Conservation (phyloP, 1,140 invertebrate genomes). For the Babylonia areolata region DNA sequence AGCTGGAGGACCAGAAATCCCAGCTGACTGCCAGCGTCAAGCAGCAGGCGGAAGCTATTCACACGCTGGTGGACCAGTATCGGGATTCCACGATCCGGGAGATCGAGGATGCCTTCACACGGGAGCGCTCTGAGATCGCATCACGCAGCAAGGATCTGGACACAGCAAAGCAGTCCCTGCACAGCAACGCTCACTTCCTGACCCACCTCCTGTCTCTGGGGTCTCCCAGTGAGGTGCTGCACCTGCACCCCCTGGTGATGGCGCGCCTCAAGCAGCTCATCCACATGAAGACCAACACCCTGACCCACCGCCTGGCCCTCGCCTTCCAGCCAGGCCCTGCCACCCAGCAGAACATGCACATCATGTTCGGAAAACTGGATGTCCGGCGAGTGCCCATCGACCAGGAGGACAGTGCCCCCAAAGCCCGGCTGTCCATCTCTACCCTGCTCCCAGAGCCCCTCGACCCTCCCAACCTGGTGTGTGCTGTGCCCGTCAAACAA, state of each 20-base stretch:
- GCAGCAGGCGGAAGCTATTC: slow-evolving; percentile 61
- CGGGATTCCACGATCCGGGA: slow-evolving; percentile 47
- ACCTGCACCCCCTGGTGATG: slow-evolving; percentile 55
- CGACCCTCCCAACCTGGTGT: slow-evolving; percentile 49
- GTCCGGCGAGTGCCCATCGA: slow-evolving; percentile 49
- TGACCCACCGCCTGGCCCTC: slow-evolving; percentile 55
- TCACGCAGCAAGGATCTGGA: slow-evolving; percentile 51
- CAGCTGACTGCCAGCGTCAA: slow-evolving; percentile 47
- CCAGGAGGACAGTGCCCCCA: slow-evolving; percentile 45
- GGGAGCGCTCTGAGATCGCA: slow-evolving; percentile 53
- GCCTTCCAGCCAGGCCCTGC: slow-evolving; percentile 55
- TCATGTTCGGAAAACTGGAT: slow-evolving; percentile 62
- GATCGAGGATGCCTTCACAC: slow-evolving; percentile 46
- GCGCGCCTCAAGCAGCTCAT: slow-evolving; percentile 61
- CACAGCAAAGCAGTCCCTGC: slow-evolving; percentile 49
- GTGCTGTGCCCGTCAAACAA: slow-evolving; percentile 52
- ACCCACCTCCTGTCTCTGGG: slow-evolving; percentile 56
- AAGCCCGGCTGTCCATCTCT: slow-evolving; percentile 43
- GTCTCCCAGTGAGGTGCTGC: slow-evolving; percentile 62
- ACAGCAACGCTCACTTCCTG: slow-evolving; percentile 57
- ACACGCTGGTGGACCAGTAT: slow-evolving; percentile 65
- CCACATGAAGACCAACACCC: slow-evolving; percentile 58
- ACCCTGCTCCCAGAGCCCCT: slow-evolving; percentile 59
- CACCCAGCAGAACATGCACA: slow-evolving; percentile 55
- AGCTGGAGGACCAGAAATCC: slow-evolving; percentile 51